Evolutionary conservation across 1,140 invertebrate genomes (phyloP), one percentile per base, ranked within the genome.

Genomic region (Bombus ignitus): DNA sequence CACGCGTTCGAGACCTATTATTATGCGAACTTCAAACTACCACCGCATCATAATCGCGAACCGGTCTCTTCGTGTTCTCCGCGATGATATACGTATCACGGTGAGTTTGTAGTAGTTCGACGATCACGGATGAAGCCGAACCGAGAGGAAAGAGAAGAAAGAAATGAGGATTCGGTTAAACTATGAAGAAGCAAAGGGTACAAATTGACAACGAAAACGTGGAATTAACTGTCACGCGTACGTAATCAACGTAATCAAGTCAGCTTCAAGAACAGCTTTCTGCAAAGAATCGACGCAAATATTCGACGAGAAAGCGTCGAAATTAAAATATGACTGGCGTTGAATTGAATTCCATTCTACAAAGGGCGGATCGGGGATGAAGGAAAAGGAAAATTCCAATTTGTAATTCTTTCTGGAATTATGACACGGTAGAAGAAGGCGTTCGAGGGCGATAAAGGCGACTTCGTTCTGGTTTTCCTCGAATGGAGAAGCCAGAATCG

Each of bases 11-110:
- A 82, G 83, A 62, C 85, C 81, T 90, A 76, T 90, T 90, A 90
- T 90, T 90, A 90, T 66, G 47, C 79, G 39, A 86, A 88, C 83
- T 90, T 88, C 75, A 75, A 90, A 88, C 82, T 83, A 88, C 78
- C 88, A 74, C 44, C 81, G 88, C 62, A 78, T 88, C 83, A 82
- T 89, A 89, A 89, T 89, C 81, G 85, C 65, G 66, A 42, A 80
- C 72, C 78, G 70, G 72, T 89, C 62, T 66, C 77, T 35, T n/a
- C 53, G 42, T 25, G 28, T 73, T 73, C 71, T 28, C 25, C n/a
- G 13, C 62, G 71, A 68, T 76, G 68, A 84, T 79, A 47, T 66
- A 78, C 62, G 75, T 80, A 78, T 28, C 1, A 12, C 53, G 12
- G 3, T 42, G 4, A 18, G 4, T 13, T 42, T 65, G 25, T 25